These are phyloP conservation scores for Lindbergichthys nudifrons DNA, from an alignment of 2,797 vertebrate species.

Conservation along the genomic window DNA sequence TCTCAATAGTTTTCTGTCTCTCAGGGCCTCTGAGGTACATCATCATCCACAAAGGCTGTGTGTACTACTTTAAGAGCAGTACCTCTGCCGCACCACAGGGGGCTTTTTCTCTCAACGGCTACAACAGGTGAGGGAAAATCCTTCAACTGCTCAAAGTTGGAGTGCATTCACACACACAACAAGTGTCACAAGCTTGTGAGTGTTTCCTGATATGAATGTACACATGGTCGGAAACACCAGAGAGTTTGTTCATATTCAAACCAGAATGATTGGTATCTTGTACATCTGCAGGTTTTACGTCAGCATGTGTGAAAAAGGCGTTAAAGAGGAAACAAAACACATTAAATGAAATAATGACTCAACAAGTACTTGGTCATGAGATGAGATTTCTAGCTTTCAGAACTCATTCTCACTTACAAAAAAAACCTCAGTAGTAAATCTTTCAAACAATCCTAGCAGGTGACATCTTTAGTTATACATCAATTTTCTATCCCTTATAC, in stretches of 20 bases:
- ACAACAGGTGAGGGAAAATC: conserved; percentile 90
- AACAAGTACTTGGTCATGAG: background rate
- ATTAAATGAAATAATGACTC: background rate
- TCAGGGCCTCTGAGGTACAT: conserved; percentile 95
- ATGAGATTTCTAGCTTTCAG: background rate
- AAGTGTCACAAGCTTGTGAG: background rate
- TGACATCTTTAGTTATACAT: background rate
- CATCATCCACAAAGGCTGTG: conserved; percentile 94
- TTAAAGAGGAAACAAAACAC: no score
- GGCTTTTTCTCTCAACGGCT: conserved; percentile 96
- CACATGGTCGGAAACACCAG: no score
- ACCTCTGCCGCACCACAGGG: conserved; percentile 94
- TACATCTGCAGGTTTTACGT: no score
- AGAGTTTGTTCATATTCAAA: no score
- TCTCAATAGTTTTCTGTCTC: background rate
- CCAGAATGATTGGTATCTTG: no score
- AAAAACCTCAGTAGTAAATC: background rate
- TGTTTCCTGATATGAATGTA: no score
- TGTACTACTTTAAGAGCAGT: conserved; percentile 98
- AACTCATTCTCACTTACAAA: background rate
- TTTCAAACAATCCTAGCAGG: background rate
- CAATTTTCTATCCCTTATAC: no score
- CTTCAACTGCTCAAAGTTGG: background rate
- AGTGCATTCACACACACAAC: background rate
- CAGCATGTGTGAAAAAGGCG: no score